Evolutionary conservation across 23 tunicate species (phyloP).

Genomic region (Botrylloides violaceus): DNA sequence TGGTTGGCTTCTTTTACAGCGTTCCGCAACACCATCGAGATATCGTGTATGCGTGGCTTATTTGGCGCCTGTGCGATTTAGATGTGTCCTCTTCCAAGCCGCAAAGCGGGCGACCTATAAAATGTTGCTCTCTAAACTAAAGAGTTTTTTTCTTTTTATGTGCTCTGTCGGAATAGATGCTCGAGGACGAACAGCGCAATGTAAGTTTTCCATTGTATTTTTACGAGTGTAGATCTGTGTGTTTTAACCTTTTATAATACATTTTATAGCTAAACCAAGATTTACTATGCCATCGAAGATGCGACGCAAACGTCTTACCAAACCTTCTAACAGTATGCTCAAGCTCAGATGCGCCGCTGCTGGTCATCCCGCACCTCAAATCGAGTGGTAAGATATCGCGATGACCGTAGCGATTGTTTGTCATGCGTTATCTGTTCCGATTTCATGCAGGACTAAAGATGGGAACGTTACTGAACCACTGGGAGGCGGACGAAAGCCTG

Average conservation of each 20-base stretch:
- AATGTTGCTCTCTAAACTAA: too few species aligned
- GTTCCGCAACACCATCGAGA: too few species aligned
- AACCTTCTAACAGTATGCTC: slow-evolving; percentile 32
- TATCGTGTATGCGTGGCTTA: too few species aligned
- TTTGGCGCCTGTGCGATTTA: too few species aligned
- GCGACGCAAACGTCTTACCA: slow-evolving; percentile 38
- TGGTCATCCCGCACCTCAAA: slow-evolving; percentile 54
- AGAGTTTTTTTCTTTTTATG: not conserved
- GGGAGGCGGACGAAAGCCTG: slow-evolving; percentile 6
- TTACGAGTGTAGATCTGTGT: too few species aligned
- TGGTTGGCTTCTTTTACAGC: too few species aligned
- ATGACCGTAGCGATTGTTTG: too few species aligned
- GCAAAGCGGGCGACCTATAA: too few species aligned
- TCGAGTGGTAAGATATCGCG: slow-evolving; percentile 67
- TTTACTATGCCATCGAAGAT: slow-evolving; percentile 60
- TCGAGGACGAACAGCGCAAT: not conserved
- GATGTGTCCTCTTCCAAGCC: too few species aligned
- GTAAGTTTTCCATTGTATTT: not conserved
- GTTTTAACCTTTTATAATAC: too few species aligned
- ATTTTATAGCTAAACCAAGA: slow-evolving; percentile 36
- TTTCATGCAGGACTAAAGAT: slow-evolving; percentile 53
- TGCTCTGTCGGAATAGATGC: not conserved
- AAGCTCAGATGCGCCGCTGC: slow-evolving; percentile 57
- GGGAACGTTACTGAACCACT: slow-evolving; percentile 32
- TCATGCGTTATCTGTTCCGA: not conserved